Conservation (phyloP, 2,797 vertebrate genomes). For the Cheirogaleus major region DNA sequence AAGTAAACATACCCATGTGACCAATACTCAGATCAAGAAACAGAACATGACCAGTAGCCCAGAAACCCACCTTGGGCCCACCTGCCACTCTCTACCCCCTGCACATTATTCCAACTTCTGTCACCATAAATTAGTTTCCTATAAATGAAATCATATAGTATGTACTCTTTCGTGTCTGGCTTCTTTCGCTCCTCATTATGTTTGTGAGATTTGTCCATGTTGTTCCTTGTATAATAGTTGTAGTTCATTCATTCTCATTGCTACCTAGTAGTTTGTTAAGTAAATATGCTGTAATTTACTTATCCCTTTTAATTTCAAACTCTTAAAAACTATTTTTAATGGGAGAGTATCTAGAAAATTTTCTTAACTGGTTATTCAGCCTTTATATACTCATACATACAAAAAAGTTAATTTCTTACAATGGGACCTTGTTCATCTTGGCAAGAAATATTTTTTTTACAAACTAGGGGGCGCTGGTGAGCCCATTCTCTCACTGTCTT, state of each 20-base stretch:
- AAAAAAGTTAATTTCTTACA: not conserved
- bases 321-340: not conserved
- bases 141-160: not conserved
- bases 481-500: not conserved
- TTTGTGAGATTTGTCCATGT: not conserved
- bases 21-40: not conserved
- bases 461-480: not conserved
- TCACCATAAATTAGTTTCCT: not conserved
- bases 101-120: not conserved
- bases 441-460: not conserved
- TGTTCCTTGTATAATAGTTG: too few species aligned
- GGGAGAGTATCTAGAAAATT: not conserved
- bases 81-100: fast-evolving
- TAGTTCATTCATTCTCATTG: not conserved
- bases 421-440: not conserved
- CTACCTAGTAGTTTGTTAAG: not conserved
- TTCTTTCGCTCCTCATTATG: not conserved
- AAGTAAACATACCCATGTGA: not conserved
- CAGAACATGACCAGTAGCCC: not conserved
- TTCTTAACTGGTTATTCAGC: not conserved
- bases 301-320: not conserved
- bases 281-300: not conserved
- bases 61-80: fast-evolving
- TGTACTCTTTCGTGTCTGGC: not conserved
- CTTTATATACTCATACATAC: not conserved